Conservation (phyloP, 1,140 invertebrate genomes). For the Leptinotarsa undecemlineata region DNA sequence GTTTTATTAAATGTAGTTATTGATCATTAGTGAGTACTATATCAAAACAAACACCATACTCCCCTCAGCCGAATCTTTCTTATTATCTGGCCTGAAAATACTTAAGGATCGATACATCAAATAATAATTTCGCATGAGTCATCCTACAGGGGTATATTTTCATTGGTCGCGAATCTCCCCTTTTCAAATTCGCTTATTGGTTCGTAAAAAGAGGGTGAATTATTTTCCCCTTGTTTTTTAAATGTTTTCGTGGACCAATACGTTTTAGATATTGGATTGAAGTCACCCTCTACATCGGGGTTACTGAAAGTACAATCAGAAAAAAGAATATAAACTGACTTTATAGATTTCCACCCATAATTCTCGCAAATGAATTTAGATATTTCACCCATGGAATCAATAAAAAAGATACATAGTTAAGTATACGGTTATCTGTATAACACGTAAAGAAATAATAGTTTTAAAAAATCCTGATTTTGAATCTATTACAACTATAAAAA, state of each 20-base stretch:
- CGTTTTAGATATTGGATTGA: background rate
- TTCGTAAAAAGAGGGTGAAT: constrained; percentile 44
- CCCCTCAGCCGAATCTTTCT: background rate
- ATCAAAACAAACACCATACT: background rate
- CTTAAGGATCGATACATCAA: constrained; percentile 30
- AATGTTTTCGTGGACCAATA: constrained; percentile 46
- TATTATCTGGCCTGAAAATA: constrained; percentile 1
- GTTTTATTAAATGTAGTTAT: too few relatives aligned
- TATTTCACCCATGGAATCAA: too few relatives aligned
- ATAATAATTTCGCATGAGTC: constrained; percentile 40
- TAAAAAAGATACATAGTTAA: too few relatives aligned
- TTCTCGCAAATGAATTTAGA: too few relatives aligned
- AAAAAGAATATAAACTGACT: background rate
- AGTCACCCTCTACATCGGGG: background rate
- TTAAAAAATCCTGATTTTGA: too few relatives aligned
- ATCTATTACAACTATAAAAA: too few relatives aligned
- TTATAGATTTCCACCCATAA: too few relatives aligned
- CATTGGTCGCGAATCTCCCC: constrained; percentile 42
- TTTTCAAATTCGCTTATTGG: constrained; percentile 42
- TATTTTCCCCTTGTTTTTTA: constrained; percentile 47
- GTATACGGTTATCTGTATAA: too few relatives aligned
- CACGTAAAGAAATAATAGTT: too few relatives aligned
- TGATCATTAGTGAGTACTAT: too few relatives aligned
- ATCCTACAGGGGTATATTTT: constrained; percentile 28
- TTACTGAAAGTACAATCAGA: constrained; percentile 10